These are phyloP conservation scores for Nomada fucata DNA, from an alignment of 2,888 invertebrate genomes.

Conservation along the genomic window DNA sequence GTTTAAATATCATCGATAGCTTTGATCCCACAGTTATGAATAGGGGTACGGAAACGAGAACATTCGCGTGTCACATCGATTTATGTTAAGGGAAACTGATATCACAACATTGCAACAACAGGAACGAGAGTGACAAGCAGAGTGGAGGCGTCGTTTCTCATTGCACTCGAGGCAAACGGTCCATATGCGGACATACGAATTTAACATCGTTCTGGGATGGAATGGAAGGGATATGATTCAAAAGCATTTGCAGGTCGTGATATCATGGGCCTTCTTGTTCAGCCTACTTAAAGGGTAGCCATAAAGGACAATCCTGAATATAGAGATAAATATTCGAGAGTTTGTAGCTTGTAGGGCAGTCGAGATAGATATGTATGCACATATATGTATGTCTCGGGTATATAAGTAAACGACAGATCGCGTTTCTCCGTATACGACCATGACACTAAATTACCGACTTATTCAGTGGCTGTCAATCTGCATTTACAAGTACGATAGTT, in stretches of 20 bases:
- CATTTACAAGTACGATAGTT: slow-evolving; percentile 11
- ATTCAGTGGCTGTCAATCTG: slow-evolving; percentile 45
- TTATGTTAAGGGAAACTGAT: slow-evolving; percentile 42
- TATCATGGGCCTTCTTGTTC: slow-evolving; percentile 73
- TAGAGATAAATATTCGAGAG: slow-evolving; percentile 58
- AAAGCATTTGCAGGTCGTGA: slow-evolving; percentile 76
- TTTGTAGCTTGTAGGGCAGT: slow-evolving; percentile 4
- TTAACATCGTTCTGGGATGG: slow-evolving; percentile 24
- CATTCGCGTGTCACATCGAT: slow-evolving; percentile 23
- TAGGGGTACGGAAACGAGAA: slow-evolving; percentile 10
- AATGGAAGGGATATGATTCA: slow-evolving; percentile 44
- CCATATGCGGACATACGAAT: slow-evolving; percentile 64
- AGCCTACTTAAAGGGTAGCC: slow-evolving; percentile 44
- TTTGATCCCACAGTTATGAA: slow-evolving; percentile 18
- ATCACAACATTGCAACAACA: background rate
- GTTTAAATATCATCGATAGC: background rate
- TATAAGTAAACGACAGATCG: slow-evolving; percentile 35
- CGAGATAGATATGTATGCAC: slow-evolving; percentile 5
- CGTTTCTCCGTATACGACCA: slow-evolving; percentile 69
- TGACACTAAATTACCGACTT: slow-evolving; percentile 74
- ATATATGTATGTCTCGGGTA: background rate
- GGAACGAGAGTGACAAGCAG: background rate
- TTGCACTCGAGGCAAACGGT: slow-evolving; percentile 30
- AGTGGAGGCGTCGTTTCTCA: slow-evolving; percentile 8
- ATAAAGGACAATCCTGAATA: slow-evolving; percentile 48